These are phyloP conservation scores for Mystacides longicornis DNA, from an alignment of 2,888 invertebrate species.

Conservation along the genomic window DNA sequence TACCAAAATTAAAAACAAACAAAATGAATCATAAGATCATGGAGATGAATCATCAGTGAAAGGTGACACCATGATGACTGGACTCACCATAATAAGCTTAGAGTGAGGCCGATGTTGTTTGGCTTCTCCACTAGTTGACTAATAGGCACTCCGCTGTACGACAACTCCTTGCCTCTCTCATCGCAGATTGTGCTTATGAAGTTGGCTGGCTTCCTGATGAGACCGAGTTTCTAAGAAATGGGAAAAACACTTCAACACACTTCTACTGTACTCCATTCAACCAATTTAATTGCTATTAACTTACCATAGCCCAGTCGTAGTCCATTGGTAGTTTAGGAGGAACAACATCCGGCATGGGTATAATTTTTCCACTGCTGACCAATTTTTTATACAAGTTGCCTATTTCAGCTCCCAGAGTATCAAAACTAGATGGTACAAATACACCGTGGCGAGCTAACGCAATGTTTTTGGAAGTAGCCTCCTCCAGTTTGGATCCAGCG, in stretches of 20 bases:
- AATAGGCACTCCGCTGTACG: conserved; percentile 93
- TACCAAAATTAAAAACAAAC: conserved; percentile 24
- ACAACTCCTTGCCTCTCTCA: conserved; percentile 93
- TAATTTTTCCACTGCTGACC: conserved; percentile 74
- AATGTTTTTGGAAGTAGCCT: conserved; percentile 87
- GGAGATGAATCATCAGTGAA: neutral
- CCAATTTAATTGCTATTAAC: too few species aligned
- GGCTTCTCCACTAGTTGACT: conserved; percentile 86
- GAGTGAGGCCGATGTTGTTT: conserved; percentile 95
- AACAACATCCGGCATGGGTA: conserved; percentile 84
- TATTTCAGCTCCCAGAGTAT: conserved; percentile 77
- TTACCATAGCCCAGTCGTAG: conserved; percentile 91
- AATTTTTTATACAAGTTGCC: conserved; percentile 66
- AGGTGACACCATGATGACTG: neutral
- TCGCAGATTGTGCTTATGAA: conserved; percentile 99
- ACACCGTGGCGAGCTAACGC: conserved; percentile 79
- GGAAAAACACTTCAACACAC: conserved; percentile 14
- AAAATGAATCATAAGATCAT: neutral
- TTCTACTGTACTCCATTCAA: too few species aligned
- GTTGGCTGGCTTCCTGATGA: conserved; percentile 97
- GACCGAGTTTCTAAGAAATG: conserved; percentile 72
- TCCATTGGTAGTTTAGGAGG: conserved; percentile 99
- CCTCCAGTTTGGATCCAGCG: conserved; percentile 89
- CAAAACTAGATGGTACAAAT: conserved; percentile 87
- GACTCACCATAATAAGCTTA: conserved; percentile 81